These are phyloP conservation scores for Muscicapa comitata DNA, from an alignment of 2,797 vertebrate genomes.

Conservation along the genomic window DNA sequence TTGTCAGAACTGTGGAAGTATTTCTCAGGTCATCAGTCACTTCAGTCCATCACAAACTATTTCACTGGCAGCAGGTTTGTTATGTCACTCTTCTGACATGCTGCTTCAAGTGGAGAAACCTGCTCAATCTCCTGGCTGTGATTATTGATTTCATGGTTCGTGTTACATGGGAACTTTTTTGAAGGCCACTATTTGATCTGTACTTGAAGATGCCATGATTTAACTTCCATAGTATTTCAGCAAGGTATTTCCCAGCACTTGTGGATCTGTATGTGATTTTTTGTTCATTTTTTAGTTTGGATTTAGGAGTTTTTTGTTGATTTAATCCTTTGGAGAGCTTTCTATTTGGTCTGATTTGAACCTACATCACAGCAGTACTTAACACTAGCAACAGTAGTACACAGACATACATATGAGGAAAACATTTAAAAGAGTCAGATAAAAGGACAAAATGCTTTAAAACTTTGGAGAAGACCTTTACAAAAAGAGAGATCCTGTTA, in stretches of 20 bases:
- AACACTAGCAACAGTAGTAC: not conserved
- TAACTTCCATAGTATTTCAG: not conserved
- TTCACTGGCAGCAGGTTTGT: not conserved
- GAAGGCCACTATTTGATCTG: not conserved
- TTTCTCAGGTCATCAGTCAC: not conserved
- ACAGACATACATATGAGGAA: not conserved
- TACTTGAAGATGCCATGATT: not conserved
- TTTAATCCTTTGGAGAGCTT: not conserved
- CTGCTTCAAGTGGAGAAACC: not conserved
- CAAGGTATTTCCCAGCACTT: not conserved
- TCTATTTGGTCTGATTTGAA: not conserved
- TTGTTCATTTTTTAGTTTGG: not conserved
- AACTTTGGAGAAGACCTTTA: not conserved
- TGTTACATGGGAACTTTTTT: not conserved
- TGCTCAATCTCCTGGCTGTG: not conserved
- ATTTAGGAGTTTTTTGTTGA: not conserved
- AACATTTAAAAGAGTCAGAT: not conserved
- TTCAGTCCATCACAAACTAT: not conserved
- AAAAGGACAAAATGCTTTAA: not conserved
- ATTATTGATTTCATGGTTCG: not conserved
- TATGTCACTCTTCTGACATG: rapidly evolving
- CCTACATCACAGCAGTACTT: not conserved
- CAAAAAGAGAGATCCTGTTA: not conserved
- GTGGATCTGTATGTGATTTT: not conserved
- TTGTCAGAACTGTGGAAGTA: not conserved